These are phyloP conservation scores for Muscina levida DNA, from an alignment of 2,888 invertebrate genomes.

Conservation along the genomic window DNA sequence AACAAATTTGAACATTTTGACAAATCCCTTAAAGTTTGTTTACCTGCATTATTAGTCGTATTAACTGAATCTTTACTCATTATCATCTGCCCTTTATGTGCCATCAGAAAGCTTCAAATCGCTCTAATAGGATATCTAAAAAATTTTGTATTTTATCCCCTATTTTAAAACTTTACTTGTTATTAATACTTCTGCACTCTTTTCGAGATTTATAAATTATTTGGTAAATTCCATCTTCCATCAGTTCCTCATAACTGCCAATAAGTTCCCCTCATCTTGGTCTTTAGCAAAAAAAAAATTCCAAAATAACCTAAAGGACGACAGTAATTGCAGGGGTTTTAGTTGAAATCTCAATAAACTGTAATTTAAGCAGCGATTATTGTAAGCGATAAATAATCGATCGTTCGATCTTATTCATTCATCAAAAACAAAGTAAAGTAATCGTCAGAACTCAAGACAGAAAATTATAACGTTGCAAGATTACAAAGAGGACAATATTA, in stretches of 20 bases:
- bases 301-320: not conserved
- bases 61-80: too few relatives aligned
- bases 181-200: not conserved
- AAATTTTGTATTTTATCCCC: too few relatives aligned
- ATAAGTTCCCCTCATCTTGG: not conserved
- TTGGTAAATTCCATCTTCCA: too few relatives aligned
- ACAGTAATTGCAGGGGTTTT: constrained; percentile 18
- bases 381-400: not conserved
- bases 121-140: too few relatives aligned
- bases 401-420: not conserved
- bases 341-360: not conserved
- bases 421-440: not conserved
- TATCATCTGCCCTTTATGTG: too few relatives aligned
- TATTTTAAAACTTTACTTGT: too few relatives aligned
- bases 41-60: too few relatives aligned
- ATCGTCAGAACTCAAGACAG: not conserved
- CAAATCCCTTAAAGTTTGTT: too few relatives aligned
- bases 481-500: constrained; percentile 58
- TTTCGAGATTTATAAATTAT: not conserved
- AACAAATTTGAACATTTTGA: too few relatives aligned
- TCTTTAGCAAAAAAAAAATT: not conserved
- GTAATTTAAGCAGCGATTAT: constrained; percentile 10
- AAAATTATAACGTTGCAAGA: constrained; percentile 24
- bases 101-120: too few relatives aligned
- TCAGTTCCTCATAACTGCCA: constrained; percentile 9